A percentile compares a stretch with the other conserved stretches of the same genome.
Evolutionary conservation across 2,888 invertebrate genomes (phyloP).

Genomic region (Chromoteleia sp.): DNA sequence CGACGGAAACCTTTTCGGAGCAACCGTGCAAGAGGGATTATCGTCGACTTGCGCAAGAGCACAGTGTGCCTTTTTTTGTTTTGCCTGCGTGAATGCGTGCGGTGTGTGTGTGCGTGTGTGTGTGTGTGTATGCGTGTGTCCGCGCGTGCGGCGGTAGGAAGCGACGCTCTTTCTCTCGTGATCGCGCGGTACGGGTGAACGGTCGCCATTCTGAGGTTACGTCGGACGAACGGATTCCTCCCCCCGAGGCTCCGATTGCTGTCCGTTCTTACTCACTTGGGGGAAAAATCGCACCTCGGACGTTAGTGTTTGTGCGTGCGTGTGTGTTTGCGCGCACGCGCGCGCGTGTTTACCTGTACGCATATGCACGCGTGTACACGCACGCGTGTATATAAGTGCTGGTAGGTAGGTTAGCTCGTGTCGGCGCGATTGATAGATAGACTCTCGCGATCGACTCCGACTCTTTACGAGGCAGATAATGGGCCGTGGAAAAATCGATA

Average conservation of each 20-base stretch:
- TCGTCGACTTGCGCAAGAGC: slow-evolving; percentile 23
- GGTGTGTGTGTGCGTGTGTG: not conserved
- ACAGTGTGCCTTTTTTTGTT: slow-evolving; percentile 2
- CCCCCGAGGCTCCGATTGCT: slow-evolving; percentile 44
- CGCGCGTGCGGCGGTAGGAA: slow-evolving; percentile 28
- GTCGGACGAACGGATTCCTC: slow-evolving; percentile 53
- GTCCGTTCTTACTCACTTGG: slow-evolving; percentile 42
- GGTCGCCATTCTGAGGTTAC: slow-evolving; percentile 57
- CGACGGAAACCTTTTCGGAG: slow-evolving; percentile 48
- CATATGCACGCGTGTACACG: not conserved
- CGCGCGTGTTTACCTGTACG: not conserved
- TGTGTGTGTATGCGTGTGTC: not conserved
- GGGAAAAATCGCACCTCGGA: slow-evolving; percentile 49
- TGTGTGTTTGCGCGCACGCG: not conserved
- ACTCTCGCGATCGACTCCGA: slow-evolving; percentile 51
- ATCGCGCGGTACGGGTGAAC: slow-evolving; percentile 34
- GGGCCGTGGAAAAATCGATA: slow-evolving; percentile 60
- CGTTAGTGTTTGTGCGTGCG: slow-evolving; percentile 13
- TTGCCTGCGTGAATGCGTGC: not conserved
- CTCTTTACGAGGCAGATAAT: slow-evolving; percentile 57
- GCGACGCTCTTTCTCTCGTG: slow-evolving; percentile 26
- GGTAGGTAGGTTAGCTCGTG: slow-evolving; percentile 42
- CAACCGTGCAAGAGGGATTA: slow-evolving; percentile 45
- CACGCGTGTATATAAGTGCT: not conserved
- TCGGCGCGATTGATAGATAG: slow-evolving; percentile 62